Evolutionary conservation across 92 coral and sea anemone genomes (phyloP).

Genomic region (Blastomussa wellsi): DNA sequence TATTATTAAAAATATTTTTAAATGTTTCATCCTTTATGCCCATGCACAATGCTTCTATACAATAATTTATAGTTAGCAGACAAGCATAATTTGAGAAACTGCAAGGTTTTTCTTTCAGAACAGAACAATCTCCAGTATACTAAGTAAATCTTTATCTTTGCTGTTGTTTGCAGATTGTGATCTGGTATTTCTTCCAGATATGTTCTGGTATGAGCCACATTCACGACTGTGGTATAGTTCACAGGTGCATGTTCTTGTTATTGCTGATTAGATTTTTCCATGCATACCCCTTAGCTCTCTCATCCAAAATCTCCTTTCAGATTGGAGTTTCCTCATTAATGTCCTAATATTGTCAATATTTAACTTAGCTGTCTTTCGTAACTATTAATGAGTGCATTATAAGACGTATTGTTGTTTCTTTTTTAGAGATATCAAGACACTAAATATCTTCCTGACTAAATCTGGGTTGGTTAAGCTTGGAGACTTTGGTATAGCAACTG

Average conservation of each 20-base stretch:
- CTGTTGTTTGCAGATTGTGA: constrained; percentile 70
- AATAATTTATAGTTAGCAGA: too few species aligned
- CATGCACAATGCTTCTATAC: background rate
- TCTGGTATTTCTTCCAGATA: constrained; percentile 95
- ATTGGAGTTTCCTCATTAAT: too few species aligned
- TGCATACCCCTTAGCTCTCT: too few species aligned
- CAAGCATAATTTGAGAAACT: background rate
- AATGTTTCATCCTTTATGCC: too few species aligned
- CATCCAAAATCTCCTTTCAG: too few species aligned
- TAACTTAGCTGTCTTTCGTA: too few species aligned
- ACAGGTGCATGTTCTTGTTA: constrained; percentile 81
- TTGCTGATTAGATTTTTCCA: background rate
- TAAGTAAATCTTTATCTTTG: too few species aligned
- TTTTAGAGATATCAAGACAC: constrained; percentile 84
- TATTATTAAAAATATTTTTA: too few species aligned
- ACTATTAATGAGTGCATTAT: too few species aligned
- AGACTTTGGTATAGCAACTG: constrained; percentile 96
- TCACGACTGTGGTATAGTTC: constrained; percentile 95
- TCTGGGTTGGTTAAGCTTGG: constrained; percentile 96
- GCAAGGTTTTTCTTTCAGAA: background rate
- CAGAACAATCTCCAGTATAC: background rate
- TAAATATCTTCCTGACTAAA: constrained; percentile 92
- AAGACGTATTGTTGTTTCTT: background rate
- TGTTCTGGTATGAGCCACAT: constrained; percentile 89
- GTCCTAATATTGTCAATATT: too few species aligned